Evolutionary conservation across 2,888 invertebrate species (phyloP).

Genomic region (Margaritifera margaritifera): DNA sequence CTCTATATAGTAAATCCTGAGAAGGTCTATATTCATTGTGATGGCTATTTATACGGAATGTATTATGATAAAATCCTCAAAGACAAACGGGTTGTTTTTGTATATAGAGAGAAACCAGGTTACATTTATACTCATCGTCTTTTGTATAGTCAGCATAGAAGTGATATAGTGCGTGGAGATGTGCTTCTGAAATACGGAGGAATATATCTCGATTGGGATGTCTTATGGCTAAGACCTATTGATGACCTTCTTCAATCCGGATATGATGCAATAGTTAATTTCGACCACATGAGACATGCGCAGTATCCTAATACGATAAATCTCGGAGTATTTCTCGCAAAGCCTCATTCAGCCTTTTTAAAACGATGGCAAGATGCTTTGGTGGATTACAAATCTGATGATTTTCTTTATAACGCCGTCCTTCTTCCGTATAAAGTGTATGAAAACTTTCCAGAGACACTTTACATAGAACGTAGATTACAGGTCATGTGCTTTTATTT

Average conservation of each 20-base stretch:
- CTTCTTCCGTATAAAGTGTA: conserved; percentile 56
- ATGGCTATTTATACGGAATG: conserved; percentile 51
- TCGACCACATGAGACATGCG: conserved; percentile 58
- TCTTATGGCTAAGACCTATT: conserved; percentile 62
- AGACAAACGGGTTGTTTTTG: conserved; percentile 42
- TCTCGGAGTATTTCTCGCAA: conserved; percentile 63
- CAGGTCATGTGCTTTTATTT: conserved; percentile 68
- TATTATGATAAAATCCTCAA: conserved; percentile 56
- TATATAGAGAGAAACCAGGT: conserved; percentile 47
- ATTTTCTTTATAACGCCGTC: conserved; percentile 54
- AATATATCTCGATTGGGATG: conserved; percentile 70
- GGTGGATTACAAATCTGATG: conserved; percentile 42
- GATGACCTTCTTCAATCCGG: conserved; percentile 42
- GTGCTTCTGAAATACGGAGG: conserved; percentile 68
- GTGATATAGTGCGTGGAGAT: conserved; percentile 67
- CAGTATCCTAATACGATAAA: conserved; percentile 57
- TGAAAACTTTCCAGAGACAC: conserved; percentile 62
- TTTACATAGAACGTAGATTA: conserved; percentile 58
- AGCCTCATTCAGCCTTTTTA: conserved; percentile 50
- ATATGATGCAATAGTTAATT: conserved; percentile 63
- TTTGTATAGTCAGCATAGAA: conserved; percentile 59
- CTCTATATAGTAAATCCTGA: conserved; percentile 61
- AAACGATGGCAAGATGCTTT: conserved; percentile 49
- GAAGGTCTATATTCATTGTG: conserved; percentile 64
- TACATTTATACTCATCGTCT: conserved; percentile 52